Evolutionary conservation across 2,113 vertebrate species (phyloP).

Genomic region (Coptodon bakossiorum): DNA sequence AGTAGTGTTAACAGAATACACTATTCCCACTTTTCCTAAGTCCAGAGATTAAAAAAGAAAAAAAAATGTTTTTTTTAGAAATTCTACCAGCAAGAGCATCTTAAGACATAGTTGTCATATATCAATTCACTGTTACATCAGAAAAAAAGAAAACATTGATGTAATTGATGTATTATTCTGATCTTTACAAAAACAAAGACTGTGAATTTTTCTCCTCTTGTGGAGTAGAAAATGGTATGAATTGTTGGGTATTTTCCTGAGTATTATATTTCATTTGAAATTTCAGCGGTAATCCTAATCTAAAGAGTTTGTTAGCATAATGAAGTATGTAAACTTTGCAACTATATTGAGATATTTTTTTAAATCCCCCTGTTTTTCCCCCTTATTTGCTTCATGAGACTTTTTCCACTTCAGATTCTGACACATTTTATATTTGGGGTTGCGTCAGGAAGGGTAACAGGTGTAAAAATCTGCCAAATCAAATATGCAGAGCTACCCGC

Average conservation of each 20-base stretch:
- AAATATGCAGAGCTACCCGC: background rate
- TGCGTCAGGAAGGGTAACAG: background rate
- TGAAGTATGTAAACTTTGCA: background rate
- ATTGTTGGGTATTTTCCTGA: background rate
- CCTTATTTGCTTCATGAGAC: background rate
- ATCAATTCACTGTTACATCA: background rate
- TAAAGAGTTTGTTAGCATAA: background rate
- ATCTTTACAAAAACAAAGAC: background rate
- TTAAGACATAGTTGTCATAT: background rate
- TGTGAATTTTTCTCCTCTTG: background rate
- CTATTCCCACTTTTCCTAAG: background rate
- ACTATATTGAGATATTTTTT: background rate
- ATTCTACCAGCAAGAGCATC: background rate
- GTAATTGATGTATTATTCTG: background rate
- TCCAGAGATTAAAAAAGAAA: background rate
- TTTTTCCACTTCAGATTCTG: background rate
- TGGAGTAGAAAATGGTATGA: background rate
- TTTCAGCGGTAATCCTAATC: background rate
- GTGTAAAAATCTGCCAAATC: background rate
- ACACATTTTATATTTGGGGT: background rate
- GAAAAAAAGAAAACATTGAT: background rate
- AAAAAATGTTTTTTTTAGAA: background rate
- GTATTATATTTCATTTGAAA: background rate
- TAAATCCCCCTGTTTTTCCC: background rate
- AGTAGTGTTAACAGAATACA: background rate